Conservation (phyloP, 2,888 invertebrate species). For the Polymixis flavicincta region DNA sequence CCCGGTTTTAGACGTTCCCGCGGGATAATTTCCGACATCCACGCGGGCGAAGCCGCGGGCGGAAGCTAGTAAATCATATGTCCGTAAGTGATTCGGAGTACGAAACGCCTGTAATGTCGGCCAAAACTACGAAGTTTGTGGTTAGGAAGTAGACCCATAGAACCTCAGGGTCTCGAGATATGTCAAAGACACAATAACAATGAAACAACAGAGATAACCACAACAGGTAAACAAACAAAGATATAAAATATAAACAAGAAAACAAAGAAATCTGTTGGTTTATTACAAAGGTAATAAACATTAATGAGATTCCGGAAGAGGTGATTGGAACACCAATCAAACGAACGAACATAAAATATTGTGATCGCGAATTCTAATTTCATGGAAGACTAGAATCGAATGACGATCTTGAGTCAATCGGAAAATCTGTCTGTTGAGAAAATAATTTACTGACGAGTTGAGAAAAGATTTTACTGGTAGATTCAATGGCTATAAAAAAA, state of each 20-base stretch:
- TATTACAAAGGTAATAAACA: conserved; percentile 67
- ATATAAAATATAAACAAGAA: conserved; percentile 28
- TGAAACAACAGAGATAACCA: not conserved
- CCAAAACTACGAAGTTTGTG: too few species aligned
- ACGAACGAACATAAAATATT: conserved; percentile 70
- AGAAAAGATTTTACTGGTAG: too few species aligned
- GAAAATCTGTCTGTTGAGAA: conserved; percentile 28
- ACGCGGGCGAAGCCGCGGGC: too few species aligned
- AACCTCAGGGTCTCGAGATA: too few species aligned
- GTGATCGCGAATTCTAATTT: conserved; percentile 73
- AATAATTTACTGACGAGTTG: conserved; percentile 3
- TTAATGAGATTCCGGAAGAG: conserved; percentile 68
- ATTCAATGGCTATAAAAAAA: too few species aligned
- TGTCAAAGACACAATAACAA: not conserved
- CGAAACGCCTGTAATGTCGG: too few species aligned
- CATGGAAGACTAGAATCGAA: conserved; percentile 71
- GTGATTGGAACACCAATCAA: conserved; percentile 71
- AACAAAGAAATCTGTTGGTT: conserved; percentile 58
- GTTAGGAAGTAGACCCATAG: too few species aligned
- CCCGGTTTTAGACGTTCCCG: too few species aligned
- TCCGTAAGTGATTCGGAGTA: too few species aligned
- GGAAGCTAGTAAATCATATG: too few species aligned
- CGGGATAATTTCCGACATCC: too few species aligned
- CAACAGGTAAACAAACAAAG: conserved; percentile 23
- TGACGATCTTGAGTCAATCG: conserved; percentile 45